Evolutionary conservation across 2,888 invertebrate species (phyloP).

Genomic region (Aricia artaxerxes): DNA sequence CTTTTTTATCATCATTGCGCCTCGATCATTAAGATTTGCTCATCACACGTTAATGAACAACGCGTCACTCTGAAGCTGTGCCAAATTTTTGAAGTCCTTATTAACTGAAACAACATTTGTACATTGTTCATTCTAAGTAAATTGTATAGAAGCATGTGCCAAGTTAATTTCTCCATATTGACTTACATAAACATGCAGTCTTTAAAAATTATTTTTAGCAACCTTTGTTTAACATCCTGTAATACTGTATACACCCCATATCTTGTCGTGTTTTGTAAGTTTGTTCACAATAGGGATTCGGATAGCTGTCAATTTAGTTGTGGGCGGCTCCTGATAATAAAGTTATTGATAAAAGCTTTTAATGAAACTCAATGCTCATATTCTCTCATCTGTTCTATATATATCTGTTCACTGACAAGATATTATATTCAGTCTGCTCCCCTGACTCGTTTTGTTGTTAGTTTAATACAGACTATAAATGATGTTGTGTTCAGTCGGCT

Average conservation of each 20-base stretch:
- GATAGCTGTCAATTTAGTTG: neutral
- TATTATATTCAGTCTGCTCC: neutral
- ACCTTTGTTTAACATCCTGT: neutral
- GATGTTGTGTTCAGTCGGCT: neutral
- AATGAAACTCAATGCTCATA: neutral
- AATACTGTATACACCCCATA: neutral
- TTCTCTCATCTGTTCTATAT: too few species aligned
- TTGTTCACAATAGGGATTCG: neutral
- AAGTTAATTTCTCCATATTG: neutral
- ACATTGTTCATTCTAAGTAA: neutral
- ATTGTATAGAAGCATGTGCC: neutral
- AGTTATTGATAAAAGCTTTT: constrained; percentile 12
- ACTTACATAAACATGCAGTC: neutral
- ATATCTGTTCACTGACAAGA: neutral
- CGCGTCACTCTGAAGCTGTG: neutral
- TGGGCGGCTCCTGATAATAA: constrained; percentile 11
- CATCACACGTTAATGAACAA: neutral
- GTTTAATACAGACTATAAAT: neutral
- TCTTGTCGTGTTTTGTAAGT: neutral
- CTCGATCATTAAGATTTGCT: neutral
- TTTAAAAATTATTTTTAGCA: neutral
- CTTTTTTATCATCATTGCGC: neutral
- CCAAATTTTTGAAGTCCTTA: neutral
- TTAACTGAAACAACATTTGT: neutral
- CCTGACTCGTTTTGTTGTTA: neutral